A percentile compares a stretch with the other conserved stretches of the same genome.
Evolutionary conservation across 1,140 invertebrate species (phyloP).

Genomic region (Potamilus streckersoni): DNA sequence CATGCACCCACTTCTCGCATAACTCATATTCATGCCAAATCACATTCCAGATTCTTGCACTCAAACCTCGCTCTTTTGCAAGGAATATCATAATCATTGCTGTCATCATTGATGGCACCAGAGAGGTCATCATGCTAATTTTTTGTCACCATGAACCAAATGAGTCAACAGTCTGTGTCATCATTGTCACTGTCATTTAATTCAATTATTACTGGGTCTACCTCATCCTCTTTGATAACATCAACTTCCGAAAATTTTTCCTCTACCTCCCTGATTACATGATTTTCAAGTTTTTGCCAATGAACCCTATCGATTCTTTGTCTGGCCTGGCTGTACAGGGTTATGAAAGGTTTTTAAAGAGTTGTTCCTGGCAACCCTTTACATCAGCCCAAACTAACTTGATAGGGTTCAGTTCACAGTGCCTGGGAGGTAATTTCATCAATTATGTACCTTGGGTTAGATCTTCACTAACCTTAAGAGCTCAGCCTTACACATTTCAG

Average conservation of each 20-base stretch:
- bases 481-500: background rate
- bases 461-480: background rate
- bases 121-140: no score
- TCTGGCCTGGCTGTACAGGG: background rate
- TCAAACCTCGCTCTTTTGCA: no score
- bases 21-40: no score
- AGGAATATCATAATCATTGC: no score
- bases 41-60: no score
- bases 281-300: background rate
- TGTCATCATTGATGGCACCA: no score
- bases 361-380: background rate
- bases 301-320: background rate
- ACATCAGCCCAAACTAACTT: slow-evolving; percentile 8
- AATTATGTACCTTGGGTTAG: background rate
- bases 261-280: background rate
- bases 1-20: no score
- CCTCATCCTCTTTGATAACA: background rate
- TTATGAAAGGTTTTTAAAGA: background rate
- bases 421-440: background rate
- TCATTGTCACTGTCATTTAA: no score
- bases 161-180: no score
- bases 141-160: no score
- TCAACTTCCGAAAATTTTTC: background rate
- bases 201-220: no score
- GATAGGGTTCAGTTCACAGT: slow-evolving; percentile 3